Percentiles rank a stretch among this genome's conserved stretches.
Evolutionary conservation across 2,797 vertebrate genomes (phyloP).

Genomic region (Steatocranus sp.): DNA sequence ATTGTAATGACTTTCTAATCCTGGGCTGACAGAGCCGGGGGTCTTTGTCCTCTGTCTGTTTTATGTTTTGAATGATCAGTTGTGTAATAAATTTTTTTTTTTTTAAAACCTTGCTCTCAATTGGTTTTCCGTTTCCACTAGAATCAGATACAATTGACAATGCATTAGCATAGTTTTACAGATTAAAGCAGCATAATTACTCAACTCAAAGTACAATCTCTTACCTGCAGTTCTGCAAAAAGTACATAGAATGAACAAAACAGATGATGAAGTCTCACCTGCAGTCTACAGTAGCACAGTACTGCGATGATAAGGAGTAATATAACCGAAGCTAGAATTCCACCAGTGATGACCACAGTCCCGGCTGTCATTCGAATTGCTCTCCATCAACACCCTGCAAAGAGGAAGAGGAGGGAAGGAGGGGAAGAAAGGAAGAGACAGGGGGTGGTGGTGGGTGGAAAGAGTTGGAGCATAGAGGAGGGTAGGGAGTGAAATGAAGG

Average conservation of each 20-base stretch:
- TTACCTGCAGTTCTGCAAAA: neutral
- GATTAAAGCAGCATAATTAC: neutral
- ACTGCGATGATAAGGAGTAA: slow-evolving; percentile 97
- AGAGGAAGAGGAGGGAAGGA: neutral
- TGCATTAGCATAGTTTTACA: neutral
- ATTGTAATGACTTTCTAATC: neutral
- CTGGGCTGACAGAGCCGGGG: neutral
- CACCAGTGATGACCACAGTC: slow-evolving; percentile 99
- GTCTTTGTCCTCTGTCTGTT: neutral
- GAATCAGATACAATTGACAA: neutral
- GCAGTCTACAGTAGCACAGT: slow-evolving; percentile 97
- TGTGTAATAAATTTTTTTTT: neutral
- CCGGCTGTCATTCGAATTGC: slow-evolving; percentile 99
- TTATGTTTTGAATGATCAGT: neutral
- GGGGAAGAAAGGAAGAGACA: neutral
- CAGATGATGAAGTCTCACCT: slow-evolving; percentile 75
- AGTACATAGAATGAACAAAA: neutral
- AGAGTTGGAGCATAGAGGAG: neutral
- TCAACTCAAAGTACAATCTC: neutral
- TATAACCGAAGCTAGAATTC: slow-evolving; percentile 98
- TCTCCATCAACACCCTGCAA: slow-evolving; percentile 88
- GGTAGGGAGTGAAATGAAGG: neutral
- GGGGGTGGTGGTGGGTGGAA: neutral
- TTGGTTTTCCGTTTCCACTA: neutral
- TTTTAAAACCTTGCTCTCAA: neutral